Conservation (phyloP, 2,113 vertebrate species). For the Oreochromis spilurus region DNA sequence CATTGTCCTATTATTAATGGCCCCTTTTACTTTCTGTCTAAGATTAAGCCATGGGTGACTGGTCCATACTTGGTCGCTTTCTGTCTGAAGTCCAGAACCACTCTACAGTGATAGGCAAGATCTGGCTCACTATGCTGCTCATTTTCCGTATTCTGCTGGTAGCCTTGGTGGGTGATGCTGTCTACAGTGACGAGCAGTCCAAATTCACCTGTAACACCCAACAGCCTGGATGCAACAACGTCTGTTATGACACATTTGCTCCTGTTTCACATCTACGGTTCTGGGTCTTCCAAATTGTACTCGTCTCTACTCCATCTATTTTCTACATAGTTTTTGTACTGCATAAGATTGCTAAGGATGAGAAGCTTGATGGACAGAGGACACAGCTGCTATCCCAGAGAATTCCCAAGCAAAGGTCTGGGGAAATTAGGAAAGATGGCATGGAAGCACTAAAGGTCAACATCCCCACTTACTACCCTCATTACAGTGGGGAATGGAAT, state of each 20-base stretch:
- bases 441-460: conserved; percentile 1
- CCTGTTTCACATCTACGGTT: conserved; percentile 67
- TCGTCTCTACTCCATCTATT: conserved; percentile 69
- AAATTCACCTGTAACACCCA: conserved; percentile 72
- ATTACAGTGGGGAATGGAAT: conserved; percentile 14
- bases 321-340: conserved; percentile 71
- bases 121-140: conserved; percentile 73
- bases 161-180: conserved; percentile 65
- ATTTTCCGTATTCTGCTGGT: conserved; percentile 74
- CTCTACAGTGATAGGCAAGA: conserved; percentile 72
- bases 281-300: conserved; percentile 74
- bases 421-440: conserved; percentile 1
- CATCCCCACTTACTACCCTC: neutral
- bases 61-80: conserved; percentile 72
- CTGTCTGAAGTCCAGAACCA: conserved; percentile 72
- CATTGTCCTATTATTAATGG: neutral
- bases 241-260: conserved; percentile 68
- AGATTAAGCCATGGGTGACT: conserved; percentile 61
- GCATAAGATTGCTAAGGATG: conserved; percentile 72
- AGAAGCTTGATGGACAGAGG: conserved; percentile 46
- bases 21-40: neutral
- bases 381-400: conserved; percentile 12
- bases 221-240: conserved; percentile 70
- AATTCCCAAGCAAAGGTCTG: neutral
- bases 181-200: conserved; percentile 70